phyloP scores from a whole-genome alignment of 2,113 vertebrate genomes.

The Lanius collurio region DNA sequence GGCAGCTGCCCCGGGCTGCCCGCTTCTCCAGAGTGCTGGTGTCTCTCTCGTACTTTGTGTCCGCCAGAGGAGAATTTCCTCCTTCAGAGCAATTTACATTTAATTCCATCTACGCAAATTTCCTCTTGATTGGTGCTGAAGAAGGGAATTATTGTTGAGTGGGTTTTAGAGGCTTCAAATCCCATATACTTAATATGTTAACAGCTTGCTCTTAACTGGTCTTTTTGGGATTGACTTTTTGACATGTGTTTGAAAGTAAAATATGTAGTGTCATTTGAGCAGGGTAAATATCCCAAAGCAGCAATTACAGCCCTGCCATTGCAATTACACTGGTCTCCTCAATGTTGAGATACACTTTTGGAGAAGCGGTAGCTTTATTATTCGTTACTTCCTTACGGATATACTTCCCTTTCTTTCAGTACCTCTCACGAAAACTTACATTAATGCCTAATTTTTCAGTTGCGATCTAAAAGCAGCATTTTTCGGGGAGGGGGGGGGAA shows the following conservation, averaged over 20 bases:
- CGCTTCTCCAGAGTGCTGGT: neutral
- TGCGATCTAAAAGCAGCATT: neutral
- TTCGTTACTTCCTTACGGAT: neutral
- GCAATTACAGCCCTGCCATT: slow-evolving; percentile 46
- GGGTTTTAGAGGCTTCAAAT: slow-evolving; percentile 50
- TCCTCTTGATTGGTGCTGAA: slow-evolving; percentile 58
- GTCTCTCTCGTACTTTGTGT: neutral
- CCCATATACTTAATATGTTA: slow-evolving; percentile 49
- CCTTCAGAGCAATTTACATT: slow-evolving; percentile 52
- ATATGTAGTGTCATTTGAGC: slow-evolving; percentile 62
- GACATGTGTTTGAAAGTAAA: slow-evolving; percentile 63
- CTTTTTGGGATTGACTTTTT: slow-evolving; percentile 65
- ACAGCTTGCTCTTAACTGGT: slow-evolving; percentile 55
- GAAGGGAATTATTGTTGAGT: slow-evolving; percentile 64
- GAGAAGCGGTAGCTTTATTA: neutral
- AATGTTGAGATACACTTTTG: neutral
- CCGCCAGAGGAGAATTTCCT: neutral
- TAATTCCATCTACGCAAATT: slow-evolving; percentile 57
- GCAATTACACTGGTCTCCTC: neutral
- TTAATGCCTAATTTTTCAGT: neutral
- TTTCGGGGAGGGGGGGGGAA: fast-evolving
- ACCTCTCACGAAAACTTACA: neutral
- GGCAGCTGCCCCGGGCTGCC: neutral
- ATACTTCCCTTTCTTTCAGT: neutral
- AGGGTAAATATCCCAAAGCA: slow-evolving; percentile 61